A percentile compares a stretch with the other conserved stretches of the same genome.
phyloP scores from a whole-genome alignment of 2,113 vertebrate species.

The Ptychochromis oligacanthus region DNA sequence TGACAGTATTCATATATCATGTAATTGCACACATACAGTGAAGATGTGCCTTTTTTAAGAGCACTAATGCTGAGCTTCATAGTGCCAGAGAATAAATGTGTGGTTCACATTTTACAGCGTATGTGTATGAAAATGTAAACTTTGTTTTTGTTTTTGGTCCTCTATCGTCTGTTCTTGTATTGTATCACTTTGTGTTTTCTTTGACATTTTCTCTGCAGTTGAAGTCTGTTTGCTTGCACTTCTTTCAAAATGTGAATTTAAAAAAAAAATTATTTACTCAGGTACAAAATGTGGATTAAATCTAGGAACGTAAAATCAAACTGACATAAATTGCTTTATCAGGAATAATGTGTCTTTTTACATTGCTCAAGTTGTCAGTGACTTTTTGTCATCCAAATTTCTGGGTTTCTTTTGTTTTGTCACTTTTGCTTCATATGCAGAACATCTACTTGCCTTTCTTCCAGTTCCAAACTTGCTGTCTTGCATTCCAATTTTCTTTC shows the following conservation, averaged over 20 bases:
- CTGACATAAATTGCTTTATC: neutral
- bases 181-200: neutral
- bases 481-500: neutral
- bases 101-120: neutral
- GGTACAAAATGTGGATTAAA: slow-evolving; percentile 32
- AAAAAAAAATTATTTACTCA: slow-evolving; percentile 42
- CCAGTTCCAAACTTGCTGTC: neutral
- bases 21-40: neutral
- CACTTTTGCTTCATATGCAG: accelerated
- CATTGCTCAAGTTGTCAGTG: neutral
- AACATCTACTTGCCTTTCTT: slow-evolving; percentile 3
- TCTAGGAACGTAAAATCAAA: neutral
- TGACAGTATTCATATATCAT: neutral
- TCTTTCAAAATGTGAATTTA: slow-evolving; percentile 24
- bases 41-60: slow-evolving; percentile 43
- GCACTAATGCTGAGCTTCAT: neutral
- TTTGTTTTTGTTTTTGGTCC: neutral
- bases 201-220: neutral
- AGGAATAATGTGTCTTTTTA: neutral
- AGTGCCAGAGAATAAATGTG: neutral
- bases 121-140: neutral
- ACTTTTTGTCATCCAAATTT: neutral
- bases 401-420: neutral
- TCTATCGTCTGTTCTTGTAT: neutral
- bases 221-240: slow-evolving; percentile 25